Percentiles rank a stretch among this genome's conserved stretches.
phyloP scores from a whole-genome alignment of 2,797 vertebrate genomes.

The Bradypus variegatus region DNA sequence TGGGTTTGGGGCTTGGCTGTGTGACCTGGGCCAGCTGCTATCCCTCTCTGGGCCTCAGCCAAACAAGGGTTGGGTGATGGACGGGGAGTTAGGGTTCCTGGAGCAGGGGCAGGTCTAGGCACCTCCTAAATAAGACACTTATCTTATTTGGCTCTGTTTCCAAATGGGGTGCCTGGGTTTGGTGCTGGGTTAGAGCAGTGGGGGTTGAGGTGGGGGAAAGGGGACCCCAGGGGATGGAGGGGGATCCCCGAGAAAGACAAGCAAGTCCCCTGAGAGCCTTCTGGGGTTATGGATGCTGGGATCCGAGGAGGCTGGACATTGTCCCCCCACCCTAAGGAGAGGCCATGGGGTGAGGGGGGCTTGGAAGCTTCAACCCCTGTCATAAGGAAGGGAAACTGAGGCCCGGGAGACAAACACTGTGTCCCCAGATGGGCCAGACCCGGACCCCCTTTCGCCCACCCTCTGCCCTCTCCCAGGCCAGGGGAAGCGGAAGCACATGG shows the following conservation, averaged over 20 bases:
- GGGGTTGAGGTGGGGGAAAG: neutral
- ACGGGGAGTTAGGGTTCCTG: neutral
- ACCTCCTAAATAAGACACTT: neutral
- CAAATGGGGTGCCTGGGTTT: neutral
- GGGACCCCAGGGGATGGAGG: neutral
- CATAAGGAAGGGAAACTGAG: neutral
- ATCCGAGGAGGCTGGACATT: neutral
- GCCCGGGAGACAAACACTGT: neutral
- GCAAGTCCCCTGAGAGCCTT: no score
- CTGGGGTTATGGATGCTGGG: neutral
- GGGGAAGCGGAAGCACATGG: no score
- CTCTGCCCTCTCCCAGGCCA: neutral
- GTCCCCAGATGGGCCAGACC: neutral
- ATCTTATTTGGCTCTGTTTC: neutral
- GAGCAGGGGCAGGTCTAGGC: neutral
- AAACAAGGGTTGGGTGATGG: neutral
- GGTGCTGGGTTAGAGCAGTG: neutral
- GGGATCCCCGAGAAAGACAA: neutral
- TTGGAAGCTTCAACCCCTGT: neutral
- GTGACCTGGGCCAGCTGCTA: neutral
- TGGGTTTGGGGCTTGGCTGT: neutral
- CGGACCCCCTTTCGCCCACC: neutral
- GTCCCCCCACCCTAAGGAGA: no score
- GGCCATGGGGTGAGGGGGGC: neutral
- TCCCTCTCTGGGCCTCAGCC: constrained; percentile 2